Evolutionary conservation across 2,797 vertebrate genomes (phyloP).

Genomic region (Malurus leucopterus): DNA sequence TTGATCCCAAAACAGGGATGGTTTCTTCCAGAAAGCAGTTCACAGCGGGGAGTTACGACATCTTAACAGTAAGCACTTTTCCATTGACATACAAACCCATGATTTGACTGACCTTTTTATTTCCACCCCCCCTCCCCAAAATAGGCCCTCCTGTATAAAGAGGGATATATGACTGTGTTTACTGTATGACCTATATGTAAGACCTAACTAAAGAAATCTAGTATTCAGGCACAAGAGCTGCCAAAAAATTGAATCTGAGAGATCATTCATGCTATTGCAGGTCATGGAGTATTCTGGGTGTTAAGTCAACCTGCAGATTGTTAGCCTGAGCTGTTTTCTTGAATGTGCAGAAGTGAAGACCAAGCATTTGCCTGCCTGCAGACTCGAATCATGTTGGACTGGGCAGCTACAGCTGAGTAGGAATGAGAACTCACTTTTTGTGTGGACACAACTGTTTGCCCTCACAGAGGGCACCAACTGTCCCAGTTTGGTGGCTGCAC

Average conservation of each 20-base stretch:
- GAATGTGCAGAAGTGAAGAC: neutral
- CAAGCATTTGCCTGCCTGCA: neutral
- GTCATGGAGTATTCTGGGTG: neutral
- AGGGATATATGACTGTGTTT: neutral
- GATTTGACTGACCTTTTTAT: neutral
- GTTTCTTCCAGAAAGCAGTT: slow-evolving; percentile 93
- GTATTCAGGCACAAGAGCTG: neutral
- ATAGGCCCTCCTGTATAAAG: neutral
- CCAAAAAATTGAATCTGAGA: neutral
- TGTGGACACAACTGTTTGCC: neutral
- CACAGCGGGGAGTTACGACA: slow-evolving; percentile 90
- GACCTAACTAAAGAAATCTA: neutral
- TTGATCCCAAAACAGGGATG: slow-evolving; percentile 93
- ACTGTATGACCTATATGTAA: neutral
- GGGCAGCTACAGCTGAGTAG: neutral
- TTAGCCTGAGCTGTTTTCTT: neutral
- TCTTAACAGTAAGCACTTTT: slow-evolving; percentile 84
- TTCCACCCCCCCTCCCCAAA: neutral
- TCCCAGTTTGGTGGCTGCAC: neutral
- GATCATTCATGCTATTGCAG: neutral
- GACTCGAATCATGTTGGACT: neutral
- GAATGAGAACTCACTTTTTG: neutral
- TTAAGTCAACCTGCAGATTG: neutral
- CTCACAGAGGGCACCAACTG: neutral
- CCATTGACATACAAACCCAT: neutral